Conservation (phyloP, 1,140 invertebrate genomes). For the Grapholita molesta region DNA sequence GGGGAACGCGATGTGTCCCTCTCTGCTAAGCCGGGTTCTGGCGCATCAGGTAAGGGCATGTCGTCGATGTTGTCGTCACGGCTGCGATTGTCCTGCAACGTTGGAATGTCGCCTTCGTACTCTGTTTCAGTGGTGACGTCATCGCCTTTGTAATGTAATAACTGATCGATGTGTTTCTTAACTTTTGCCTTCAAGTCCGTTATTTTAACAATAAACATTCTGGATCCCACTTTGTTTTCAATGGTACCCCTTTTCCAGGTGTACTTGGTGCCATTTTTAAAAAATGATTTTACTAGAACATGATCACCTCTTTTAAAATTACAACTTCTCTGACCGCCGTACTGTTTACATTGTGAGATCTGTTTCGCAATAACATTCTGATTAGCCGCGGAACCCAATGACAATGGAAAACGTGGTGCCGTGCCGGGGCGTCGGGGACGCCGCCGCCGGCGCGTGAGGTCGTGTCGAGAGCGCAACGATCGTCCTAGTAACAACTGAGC, state of each 20-base stretch:
- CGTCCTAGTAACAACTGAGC: conserved; percentile 11
- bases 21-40: no score
- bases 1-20: no score
- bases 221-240: neutral
- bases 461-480: conserved; percentile 10
- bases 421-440: neutral
- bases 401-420: no score
- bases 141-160: neutral
- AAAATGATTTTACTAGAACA: neutral
- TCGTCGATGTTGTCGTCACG: neutral
- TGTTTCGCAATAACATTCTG: neutral
- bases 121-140: neutral
- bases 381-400: neutral
- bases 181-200: neutral
- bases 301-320: neutral
- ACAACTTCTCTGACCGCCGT: conserved; percentile 2
- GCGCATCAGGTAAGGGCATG: neutral
- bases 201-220: neutral
- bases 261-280: no score
- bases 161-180: conserved; percentile 1
- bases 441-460: neutral
- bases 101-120: neutral
- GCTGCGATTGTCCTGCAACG: neutral
- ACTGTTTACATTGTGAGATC: conserved; percentile 15
- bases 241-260: neutral